Evolutionary conservation across 1,140 invertebrate genomes (phyloP).

Genomic region (Pararge aegeria): DNA sequence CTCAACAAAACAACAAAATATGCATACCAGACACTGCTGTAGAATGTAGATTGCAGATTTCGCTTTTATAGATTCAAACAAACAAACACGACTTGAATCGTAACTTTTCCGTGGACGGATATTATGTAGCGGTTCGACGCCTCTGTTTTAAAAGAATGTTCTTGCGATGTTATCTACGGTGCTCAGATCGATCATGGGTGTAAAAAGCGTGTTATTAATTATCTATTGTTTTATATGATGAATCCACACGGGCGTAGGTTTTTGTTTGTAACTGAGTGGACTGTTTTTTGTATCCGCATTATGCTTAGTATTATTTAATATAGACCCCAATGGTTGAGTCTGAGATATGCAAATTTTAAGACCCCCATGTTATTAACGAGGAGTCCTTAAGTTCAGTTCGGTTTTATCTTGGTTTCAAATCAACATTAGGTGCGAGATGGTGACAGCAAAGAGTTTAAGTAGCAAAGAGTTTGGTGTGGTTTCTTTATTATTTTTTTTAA

Average conservation of each 20-base stretch:
- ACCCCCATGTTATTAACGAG: not conserved
- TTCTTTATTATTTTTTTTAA: no score
- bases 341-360: not conserved
- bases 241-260: not conserved
- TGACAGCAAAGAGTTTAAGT: no score
- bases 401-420: no score
- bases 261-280: not conserved
- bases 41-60: no score
- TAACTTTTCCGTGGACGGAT: no score
- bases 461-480: no score
- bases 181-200: conserved; percentile 2
- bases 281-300: not conserved
- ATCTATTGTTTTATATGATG: conserved; percentile 3
- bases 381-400: no score
- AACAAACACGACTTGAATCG: no score
- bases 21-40: no score
- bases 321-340: not conserved
- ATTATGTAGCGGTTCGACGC: not conserved
- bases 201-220: conserved; percentile 8
- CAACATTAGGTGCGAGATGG: no score
- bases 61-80: no score
- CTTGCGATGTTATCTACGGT: not conserved
- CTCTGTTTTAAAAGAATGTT: conserved; percentile 6
- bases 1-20: no score
- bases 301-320: not conserved